A percentile compares a stretch with the other conserved stretches of the same genome.
These are phyloP conservation scores for Chrysogorgia sp. DNA, from an alignment of 92 coral and sea anemone species.

Conservation along the genomic window DNA sequence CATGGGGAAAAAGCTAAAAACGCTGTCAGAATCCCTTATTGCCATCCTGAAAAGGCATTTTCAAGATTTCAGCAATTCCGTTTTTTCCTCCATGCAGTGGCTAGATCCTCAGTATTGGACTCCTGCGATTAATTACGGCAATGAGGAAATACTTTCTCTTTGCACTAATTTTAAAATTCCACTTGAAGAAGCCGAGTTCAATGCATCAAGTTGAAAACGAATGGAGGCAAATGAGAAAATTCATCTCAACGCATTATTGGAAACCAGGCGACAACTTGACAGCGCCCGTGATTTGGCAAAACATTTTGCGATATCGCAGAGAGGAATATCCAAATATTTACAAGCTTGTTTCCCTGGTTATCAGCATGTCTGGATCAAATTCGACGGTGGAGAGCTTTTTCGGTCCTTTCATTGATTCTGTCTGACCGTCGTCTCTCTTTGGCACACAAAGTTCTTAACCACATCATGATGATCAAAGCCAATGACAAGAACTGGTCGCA, in stretches of 20 bases:
- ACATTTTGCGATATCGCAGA: too few relatives aligned
- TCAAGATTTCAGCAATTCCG: background rate
- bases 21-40: background rate
- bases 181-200: background rate
- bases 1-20: background rate
- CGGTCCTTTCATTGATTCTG: background rate
- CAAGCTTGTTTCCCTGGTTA: too few relatives aligned
- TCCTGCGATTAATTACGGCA: background rate
- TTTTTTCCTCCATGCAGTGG: too few relatives aligned
- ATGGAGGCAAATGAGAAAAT: background rate
- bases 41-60: background rate
- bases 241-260: conserved; percentile 2
- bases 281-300: too few relatives aligned
- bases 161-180: too few relatives aligned
- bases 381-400: conserved; percentile 2
- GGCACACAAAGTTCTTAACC: background rate
- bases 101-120: background rate
- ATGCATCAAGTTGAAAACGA: background rate
- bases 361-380: conserved; percentile 12
- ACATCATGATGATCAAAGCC: background rate
- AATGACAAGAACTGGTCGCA: conserved; percentile 1
- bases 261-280: background rate
- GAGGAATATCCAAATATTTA: too few relatives aligned
- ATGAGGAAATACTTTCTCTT: too few relatives aligned
- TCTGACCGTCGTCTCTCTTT: conserved; percentile 1